These are phyloP conservation scores for Philotrypesis tridentata DNA, from an alignment of 1,140 invertebrate species.

Conservation along the genomic window DNA sequence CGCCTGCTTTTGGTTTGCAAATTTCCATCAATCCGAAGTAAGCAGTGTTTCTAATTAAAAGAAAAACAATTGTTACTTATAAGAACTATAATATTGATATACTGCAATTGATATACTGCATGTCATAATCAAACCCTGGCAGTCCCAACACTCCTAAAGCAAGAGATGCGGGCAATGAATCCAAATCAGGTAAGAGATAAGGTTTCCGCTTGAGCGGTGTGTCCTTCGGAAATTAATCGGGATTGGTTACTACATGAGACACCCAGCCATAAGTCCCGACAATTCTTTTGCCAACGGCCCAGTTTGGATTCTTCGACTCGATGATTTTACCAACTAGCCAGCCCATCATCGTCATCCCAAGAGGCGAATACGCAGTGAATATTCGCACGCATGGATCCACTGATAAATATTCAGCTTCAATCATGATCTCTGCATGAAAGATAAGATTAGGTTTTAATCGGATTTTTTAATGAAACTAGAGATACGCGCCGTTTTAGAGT, in stretches of 20 bases:
- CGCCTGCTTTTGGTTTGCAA: constrained; percentile 80
- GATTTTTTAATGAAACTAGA: no score
- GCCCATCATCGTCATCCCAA: constrained; percentile 78
- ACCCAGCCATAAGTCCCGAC: constrained; percentile 78
- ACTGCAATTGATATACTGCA: no score
- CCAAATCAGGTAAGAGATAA: constrained; percentile 74
- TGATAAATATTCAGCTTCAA: constrained; percentile 80
- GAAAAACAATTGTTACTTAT: background rate
- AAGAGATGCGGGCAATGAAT: constrained; percentile 75
- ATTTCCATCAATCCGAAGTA: constrained; percentile 84
- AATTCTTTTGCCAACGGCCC: constrained; percentile 76
- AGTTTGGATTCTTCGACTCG: constrained; percentile 77
- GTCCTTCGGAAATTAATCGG: constrained; percentile 11
- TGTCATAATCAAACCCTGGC: constrained; percentile 74
- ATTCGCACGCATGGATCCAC: constrained; percentile 84
- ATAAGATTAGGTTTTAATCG: no score
- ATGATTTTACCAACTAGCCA: constrained; percentile 79
- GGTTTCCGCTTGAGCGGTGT: constrained; percentile 46
- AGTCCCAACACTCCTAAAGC: constrained; percentile 78
- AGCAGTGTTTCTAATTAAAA: constrained; percentile 77
- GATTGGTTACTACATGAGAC: constrained; percentile 69
- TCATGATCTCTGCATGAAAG: constrained; percentile 76
- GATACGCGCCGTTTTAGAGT: no score
- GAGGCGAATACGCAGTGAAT: constrained; percentile 71
- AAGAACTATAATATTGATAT: background rate